Conservation (phyloP, 2,113 vertebrate species). For the Ailuropoda melanoleuca region DNA sequence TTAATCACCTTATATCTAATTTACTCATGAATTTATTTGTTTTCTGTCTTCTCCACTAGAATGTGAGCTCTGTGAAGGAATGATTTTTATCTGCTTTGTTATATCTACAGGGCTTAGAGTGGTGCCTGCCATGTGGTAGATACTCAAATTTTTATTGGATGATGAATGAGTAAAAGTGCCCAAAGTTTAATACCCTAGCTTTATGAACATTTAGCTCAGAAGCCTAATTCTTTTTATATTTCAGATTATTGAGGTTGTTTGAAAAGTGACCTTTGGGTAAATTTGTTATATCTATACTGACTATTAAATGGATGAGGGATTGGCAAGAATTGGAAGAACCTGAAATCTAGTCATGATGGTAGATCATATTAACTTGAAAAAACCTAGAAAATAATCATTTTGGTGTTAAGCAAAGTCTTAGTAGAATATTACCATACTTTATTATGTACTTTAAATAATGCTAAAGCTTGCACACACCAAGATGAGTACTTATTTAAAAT, state of each 20-base stretch:
- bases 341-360: not conserved
- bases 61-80: not conserved
- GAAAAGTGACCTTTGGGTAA: not conserved
- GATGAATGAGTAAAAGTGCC: not conserved
- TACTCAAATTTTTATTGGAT: not conserved
- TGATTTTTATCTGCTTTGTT: not conserved
- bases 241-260: conserved; percentile 25
- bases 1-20: not conserved
- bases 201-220: conserved; percentile 35
- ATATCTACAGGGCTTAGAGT: not conserved
- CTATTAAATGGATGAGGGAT: not conserved
- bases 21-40: not conserved
- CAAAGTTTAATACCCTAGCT: not conserved
- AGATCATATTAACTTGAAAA: not conserved
- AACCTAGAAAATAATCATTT: not conserved
- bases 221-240: not conserved
- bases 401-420: not conserved
- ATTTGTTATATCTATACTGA: conserved; percentile 19
- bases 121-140: not conserved
- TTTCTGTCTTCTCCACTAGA: not conserved
- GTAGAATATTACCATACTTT: not conserved
- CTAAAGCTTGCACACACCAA: not conserved
- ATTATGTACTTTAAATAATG: not conserved
- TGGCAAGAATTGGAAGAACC: conserved; percentile 22
- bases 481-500: conserved; percentile 10